phyloP scores from a whole-genome alignment of 2,113 vertebrate genomes.

The Litocranius walleri region DNA sequence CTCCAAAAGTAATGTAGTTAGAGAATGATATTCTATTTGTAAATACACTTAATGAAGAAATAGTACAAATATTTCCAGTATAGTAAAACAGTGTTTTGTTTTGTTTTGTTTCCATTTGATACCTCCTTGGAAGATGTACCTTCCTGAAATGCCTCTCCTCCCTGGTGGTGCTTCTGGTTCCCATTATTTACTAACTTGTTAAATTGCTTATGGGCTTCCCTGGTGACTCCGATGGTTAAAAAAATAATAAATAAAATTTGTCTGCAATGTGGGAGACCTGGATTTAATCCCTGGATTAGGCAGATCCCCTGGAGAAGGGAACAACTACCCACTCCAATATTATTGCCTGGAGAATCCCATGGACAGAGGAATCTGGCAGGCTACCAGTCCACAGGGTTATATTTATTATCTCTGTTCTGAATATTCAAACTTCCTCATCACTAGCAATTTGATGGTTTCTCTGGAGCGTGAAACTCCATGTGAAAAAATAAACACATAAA shows the following conservation, averaged over 20 bases:
- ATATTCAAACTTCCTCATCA: background rate
- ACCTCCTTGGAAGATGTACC: background rate
- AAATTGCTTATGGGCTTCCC: background rate
- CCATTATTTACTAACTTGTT: background rate
- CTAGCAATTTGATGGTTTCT: background rate
- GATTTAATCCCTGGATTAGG: background rate
- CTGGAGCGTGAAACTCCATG: background rate
- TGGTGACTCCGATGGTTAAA: rapidly evolving
- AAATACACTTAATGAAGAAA: background rate
- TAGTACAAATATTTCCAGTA: background rate
- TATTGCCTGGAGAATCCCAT: background rate
- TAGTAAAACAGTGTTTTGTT: background rate
- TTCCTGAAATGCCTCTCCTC: background rate
- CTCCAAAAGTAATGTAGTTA: background rate
- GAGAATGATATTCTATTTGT: background rate
- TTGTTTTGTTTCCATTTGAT: background rate
- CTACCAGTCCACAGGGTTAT: background rate
- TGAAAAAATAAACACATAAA: background rate
- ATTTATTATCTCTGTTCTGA: background rate
- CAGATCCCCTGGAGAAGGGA: background rate
- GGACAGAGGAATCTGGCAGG: background rate
- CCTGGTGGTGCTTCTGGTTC: background rate
- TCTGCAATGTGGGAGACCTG: background rate
- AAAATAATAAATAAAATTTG: background rate
- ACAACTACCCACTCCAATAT: background rate